phyloP scores from a whole-genome alignment of 2,113 vertebrate genomes.

The Camelus dromedarius region DNA sequence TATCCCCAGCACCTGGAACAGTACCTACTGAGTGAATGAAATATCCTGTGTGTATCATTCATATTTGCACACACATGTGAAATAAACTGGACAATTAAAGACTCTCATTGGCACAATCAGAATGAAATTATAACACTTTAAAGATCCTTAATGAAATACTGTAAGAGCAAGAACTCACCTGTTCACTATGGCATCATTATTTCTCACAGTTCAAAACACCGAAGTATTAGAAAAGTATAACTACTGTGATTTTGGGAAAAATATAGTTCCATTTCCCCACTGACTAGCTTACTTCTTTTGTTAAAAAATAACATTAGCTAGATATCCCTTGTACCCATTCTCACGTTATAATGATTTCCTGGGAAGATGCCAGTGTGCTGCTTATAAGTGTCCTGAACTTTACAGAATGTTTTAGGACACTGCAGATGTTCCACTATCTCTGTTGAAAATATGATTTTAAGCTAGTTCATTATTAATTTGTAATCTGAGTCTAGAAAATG shows the following conservation, averaged over 20 bases:
- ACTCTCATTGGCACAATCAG: background rate
- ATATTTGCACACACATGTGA: background rate
- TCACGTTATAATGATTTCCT: constrained; percentile 32
- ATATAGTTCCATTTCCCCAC: background rate
- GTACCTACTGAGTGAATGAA: background rate
- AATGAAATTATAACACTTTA: background rate
- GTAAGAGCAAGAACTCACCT: background rate
- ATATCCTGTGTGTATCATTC: background rate
- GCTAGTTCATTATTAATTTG: constrained; percentile 57
- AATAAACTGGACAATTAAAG: background rate
- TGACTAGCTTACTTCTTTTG: background rate
- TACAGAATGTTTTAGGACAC: constrained; percentile 27
- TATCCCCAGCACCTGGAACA: background rate
- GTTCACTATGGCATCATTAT: background rate
- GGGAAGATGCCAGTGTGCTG: background rate
- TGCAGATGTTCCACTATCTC: constrained; percentile 18
- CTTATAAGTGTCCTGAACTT: background rate
- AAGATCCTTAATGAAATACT: constrained; percentile 19
- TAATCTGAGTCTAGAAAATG: constrained; percentile 11
- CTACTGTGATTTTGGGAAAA: constrained; percentile 41
- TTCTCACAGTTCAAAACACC: constrained; percentile 32
- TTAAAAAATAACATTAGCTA: constrained; percentile 5
- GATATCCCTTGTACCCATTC: background rate
- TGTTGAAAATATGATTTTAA: constrained; percentile 59
- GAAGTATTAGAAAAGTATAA: constrained; percentile 39